These are phyloP conservation scores for Penaeus monodon DNA, from an alignment of 2,888 invertebrate genomes.

Conservation along the genomic window DNA sequence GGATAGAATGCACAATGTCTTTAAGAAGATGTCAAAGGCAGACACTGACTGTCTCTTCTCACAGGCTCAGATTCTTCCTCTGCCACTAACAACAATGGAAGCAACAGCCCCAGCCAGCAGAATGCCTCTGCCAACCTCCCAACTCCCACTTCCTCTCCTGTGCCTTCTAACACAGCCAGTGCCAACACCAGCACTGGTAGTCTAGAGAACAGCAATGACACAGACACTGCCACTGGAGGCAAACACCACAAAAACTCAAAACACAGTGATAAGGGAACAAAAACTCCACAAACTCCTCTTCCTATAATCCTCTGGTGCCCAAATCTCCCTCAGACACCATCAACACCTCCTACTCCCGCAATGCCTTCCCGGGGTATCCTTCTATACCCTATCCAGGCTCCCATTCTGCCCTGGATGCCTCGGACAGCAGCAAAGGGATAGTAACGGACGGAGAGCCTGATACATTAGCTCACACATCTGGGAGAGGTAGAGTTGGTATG, in stretches of 20 bases:
- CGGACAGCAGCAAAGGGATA: constrained; percentile 11
- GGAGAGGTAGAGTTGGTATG: constrained; percentile 37
- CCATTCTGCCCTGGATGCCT: constrained; percentile 13
- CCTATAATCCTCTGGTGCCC: not conserved
- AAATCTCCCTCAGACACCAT: not conserved
- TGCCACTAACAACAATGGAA: constrained; percentile 35
- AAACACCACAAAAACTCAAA: too few relatives aligned
- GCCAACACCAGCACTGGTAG: not conserved
- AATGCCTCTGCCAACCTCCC: constrained; percentile 13
- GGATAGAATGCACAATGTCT: not conserved
- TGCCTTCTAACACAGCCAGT: not conserved
- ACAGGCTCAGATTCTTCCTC: constrained; percentile 34
- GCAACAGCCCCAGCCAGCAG: constrained; percentile 20
- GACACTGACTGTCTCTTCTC: constrained; percentile 28
- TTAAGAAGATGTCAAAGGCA: not conserved
- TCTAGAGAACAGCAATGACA: not conserved
- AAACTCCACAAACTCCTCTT: not conserved
- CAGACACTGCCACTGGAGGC: not conserved
- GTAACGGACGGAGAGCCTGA: constrained; percentile 15
- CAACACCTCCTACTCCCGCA: not conserved
- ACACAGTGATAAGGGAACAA: too few relatives aligned
- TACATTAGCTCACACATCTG: not conserved
- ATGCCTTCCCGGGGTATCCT: not conserved
- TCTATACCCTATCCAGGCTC: not conserved
- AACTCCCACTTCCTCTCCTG: constrained; percentile 3